Base-by-base conservation (phyloP, 35 echinoderm and acorn worm genomes). In the Heliocidaris erythrogramma region DNA sequence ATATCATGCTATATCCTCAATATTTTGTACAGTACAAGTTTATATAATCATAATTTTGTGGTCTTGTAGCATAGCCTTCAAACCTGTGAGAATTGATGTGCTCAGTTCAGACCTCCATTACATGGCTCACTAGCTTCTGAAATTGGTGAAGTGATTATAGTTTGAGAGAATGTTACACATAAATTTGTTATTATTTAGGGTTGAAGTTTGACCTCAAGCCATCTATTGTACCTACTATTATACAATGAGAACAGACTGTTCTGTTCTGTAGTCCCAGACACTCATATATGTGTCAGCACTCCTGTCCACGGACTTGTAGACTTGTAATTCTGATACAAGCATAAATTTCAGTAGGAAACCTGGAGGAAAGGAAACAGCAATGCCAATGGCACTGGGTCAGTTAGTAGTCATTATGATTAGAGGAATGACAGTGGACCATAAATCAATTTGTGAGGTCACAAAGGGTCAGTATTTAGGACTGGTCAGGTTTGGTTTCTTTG, bases 401-500 rank as follows among this genome's bases (percentile, higher is more conserved):
- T 89, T 89, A 89, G 87, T 48, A 31, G 87, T 48, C 87, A 89
- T 89, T 89, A 89, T 89, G 30, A 89, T 89, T 30, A 32, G 12
- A 47, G 87, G 31, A 48, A 18, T 89, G 87, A 89, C 32, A 89
- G 87, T 17, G 31, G 42, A 48, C 87, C 11, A 89, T 89, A 42
- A 89, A 89, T 89, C 87, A 89, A 47, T 32, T 32, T 89, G 31
- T 27, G 65, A 89, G 31, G 87, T 89, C 87, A 89, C 9, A 24
- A 47, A 47, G 32, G 87, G 87, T 89, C 87, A 89, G 11, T 89
- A 27, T 32, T 30, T 5, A 89, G 87, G 87, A 89, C 31, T 47
- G 87, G 87, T 42, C 87, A 89, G 47, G 30, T 89, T 89, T 32
- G 87, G 87, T 31, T 47, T 32, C 31, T 89, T 89, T 89, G 87